These are phyloP conservation scores for Apotomis capreana DNA, from an alignment of 2,888 invertebrate genomes.

Conservation along the genomic window DNA sequence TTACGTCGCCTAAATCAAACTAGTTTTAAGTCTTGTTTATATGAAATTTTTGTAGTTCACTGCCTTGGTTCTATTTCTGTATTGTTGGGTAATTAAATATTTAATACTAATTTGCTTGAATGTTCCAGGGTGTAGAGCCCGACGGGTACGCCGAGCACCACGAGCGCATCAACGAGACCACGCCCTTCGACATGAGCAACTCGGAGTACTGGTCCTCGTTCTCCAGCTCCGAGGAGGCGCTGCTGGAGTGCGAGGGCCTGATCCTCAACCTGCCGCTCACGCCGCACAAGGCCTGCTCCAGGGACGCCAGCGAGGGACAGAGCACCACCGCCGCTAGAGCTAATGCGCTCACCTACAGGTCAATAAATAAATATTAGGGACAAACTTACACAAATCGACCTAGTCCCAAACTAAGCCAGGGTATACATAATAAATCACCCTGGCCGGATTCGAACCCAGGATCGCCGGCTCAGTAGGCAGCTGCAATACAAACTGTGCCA, in stretches of 20 bases:
- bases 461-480: too few relatives aligned
- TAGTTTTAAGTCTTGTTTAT: too few relatives aligned
- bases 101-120: too few relatives aligned
- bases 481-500: too few relatives aligned
- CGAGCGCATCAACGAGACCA: constrained; percentile 85
- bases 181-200: constrained; percentile 87
- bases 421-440: too few relatives aligned
- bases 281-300: constrained; percentile 83
- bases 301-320: constrained; percentile 66
- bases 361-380: constrained; percentile 31
- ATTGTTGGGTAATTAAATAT: too few relatives aligned
- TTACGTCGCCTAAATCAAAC: too few relatives aligned
- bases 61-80: too few relatives aligned
- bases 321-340: constrained; percentile 78
- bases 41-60: too few relatives aligned
- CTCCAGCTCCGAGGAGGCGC: constrained; percentile 90
- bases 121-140: constrained; percentile 78
- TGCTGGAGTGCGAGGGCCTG: constrained; percentile 88
- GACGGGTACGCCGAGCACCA: constrained; percentile 87
- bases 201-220: constrained; percentile 92
- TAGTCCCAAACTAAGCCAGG: too few relatives aligned
- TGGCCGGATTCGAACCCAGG: too few relatives aligned
- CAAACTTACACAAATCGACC: too few relatives aligned
- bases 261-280: constrained; percentile 88
- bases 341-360: constrained; percentile 88